Conservation (phyloP, 2,113 vertebrate genomes). For the Caranx melampygus region DNA sequence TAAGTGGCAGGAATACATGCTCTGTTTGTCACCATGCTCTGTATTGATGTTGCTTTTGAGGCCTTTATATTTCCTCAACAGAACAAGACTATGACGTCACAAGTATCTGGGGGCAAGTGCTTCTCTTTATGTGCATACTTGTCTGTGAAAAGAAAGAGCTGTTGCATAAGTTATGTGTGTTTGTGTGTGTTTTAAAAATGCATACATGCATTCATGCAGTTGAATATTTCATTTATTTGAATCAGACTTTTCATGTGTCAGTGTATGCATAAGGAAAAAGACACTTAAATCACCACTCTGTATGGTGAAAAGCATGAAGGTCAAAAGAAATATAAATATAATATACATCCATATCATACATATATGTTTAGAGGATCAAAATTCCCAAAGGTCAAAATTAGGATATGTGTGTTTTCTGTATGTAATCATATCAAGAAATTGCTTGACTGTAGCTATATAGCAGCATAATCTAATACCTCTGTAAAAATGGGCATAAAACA, state of each 20-base stretch:
- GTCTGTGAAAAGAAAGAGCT: not conserved
- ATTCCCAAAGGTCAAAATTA: not conserved
- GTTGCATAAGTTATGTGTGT: constrained; percentile 3
- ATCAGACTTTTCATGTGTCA: not conserved
- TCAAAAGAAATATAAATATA: not conserved
- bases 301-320: not conserved
- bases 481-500: not conserved
- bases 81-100: constrained; percentile 23
- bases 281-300: not conserved
- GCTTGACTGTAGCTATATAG: not conserved
- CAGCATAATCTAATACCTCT: not conserved
- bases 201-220: not conserved
- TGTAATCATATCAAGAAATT: not conserved
- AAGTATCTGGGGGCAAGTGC: constrained; percentile 14
- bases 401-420: not conserved
- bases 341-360: not conserved
- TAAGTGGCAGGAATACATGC: constrained; percentile 12
- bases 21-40: constrained; percentile 19
- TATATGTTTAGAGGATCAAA: not conserved
- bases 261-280: not conserved
- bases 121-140: constrained; percentile 4
- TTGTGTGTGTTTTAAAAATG: constrained; percentile 1
- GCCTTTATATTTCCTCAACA: constrained; percentile 41
- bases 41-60: constrained; percentile 7
- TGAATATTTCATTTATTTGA: constrained; percentile 3